Evolutionary conservation across 1,140 invertebrate species (phyloP).

Genomic region (Lepidostoma basale): DNA sequence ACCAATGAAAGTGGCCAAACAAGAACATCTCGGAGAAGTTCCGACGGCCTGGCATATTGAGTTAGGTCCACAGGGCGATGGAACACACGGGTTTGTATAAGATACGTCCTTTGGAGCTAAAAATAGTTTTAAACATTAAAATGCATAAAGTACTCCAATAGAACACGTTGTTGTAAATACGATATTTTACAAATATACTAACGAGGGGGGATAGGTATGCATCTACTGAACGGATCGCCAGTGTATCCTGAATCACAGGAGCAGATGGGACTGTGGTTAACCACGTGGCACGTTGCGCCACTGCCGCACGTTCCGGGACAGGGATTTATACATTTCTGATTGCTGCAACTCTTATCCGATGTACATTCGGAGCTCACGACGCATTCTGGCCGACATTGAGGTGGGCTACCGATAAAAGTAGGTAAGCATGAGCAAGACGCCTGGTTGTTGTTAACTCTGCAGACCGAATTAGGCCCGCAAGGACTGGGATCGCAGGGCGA

Average conservation of each 20-base stretch:
- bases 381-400: slow-evolving; percentile 78
- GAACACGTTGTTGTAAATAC: neutral
- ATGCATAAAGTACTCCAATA: neutral
- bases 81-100: slow-evolving; percentile 63
- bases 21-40: slow-evolving; percentile 67
- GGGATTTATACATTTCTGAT: slow-evolving; percentile 66
- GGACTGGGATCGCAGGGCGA: slow-evolving; percentile 72
- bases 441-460: slow-evolving; percentile 67
- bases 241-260: slow-evolving; percentile 61
- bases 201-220: slow-evolving; percentile 52
- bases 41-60: slow-evolving; percentile 65
- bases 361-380: slow-evolving; percentile 79
- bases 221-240: slow-evolving; percentile 66
- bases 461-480: slow-evolving; percentile 76
- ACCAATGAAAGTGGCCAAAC: slow-evolving; percentile 65
- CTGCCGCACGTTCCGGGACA: slow-evolving; percentile 67
- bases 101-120: slow-evolving; percentile 42
- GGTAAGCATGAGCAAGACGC: slow-evolving; percentile 67
- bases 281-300: slow-evolving; percentile 63
- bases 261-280: slow-evolving; percentile 67
- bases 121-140: slow-evolving; percentile 13
- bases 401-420: slow-evolving; percentile 67
- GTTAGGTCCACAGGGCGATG: slow-evolving; percentile 71
- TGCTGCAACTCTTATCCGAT: slow-evolving; percentile 78
- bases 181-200: slow-evolving; percentile 47